phyloP scores from a whole-genome alignment of 2,797 vertebrate genomes.

The Xiphorhynchus erythropygius region DNA sequence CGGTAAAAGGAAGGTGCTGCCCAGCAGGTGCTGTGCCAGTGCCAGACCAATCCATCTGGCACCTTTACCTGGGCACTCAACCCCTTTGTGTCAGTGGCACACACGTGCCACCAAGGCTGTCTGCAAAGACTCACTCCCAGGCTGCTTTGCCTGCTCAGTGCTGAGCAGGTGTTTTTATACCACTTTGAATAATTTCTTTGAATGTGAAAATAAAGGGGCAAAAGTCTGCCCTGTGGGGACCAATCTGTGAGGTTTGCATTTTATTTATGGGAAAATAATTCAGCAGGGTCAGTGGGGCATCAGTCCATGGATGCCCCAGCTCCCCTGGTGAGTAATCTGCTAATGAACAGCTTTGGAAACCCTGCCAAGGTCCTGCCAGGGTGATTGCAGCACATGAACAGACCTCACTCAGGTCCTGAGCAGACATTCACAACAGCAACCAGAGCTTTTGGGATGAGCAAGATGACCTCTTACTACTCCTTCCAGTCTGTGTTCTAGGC shows the following conservation, averaged over 20 bases:
- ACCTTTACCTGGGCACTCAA: background rate
- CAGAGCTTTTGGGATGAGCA: background rate
- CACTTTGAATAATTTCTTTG: background rate
- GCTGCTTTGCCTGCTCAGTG: background rate
- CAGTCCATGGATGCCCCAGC: background rate
- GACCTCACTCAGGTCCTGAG: background rate
- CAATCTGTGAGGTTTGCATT: background rate
- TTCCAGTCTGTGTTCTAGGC: background rate
- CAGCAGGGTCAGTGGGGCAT: constrained; percentile 26
- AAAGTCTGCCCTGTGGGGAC: background rate
- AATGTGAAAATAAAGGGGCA: background rate
- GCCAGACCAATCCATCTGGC: background rate
- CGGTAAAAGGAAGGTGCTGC: background rate
- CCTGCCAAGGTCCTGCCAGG: constrained; percentile 9
- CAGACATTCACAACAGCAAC: background rate
- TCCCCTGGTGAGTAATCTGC: constrained; percentile 40
- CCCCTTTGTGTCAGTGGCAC: background rate
- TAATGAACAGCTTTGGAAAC: constrained; percentile 53
- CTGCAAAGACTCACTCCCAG: background rate
- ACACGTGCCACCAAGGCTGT: background rate
- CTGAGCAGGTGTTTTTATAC: background rate
- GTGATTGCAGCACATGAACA: background rate
- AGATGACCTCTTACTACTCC: background rate
- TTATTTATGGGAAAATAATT: constrained; percentile 42
- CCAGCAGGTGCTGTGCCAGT: background rate